These are phyloP conservation scores for Limosa lapponica DNA, from an alignment of 2,797 vertebrate genomes.

Conservation along the genomic window DNA sequence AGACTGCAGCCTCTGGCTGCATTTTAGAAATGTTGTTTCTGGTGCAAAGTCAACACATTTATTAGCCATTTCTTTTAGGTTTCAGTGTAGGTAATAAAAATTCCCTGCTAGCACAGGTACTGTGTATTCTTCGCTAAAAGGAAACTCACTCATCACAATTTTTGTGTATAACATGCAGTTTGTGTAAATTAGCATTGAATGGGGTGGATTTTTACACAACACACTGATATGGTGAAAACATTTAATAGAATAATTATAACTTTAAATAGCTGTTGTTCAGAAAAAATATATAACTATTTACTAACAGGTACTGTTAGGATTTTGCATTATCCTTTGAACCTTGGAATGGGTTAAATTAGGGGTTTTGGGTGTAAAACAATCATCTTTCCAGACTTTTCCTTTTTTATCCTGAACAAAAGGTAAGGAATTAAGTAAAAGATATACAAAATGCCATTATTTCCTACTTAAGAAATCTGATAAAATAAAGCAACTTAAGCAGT, in stretches of 20 bases:
- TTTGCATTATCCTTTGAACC: background rate
- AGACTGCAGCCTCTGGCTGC: accelerated
- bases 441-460: background rate
- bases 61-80: background rate
- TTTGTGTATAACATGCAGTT: background rate
- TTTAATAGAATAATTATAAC: background rate
- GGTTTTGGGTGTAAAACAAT: background rate
- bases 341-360: background rate
- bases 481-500: background rate
- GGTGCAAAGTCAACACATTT: background rate
- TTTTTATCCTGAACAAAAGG: background rate
- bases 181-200: background rate
- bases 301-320: background rate
- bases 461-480: background rate
- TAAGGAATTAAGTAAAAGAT: background rate
- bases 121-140: background rate
- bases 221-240: background rate
- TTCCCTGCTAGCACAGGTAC: background rate
- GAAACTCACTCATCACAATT: background rate
- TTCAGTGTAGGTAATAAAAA: background rate
- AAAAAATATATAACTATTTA: background rate
- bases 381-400: background rate
- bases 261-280: background rate
- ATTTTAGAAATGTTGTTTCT: background rate
- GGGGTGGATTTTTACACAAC: background rate